Percentiles rank a stretch among this genome's conserved stretches.
Conservation (phyloP, 2,797 vertebrate species). For the Pipistrellus kuhlii region DNA sequence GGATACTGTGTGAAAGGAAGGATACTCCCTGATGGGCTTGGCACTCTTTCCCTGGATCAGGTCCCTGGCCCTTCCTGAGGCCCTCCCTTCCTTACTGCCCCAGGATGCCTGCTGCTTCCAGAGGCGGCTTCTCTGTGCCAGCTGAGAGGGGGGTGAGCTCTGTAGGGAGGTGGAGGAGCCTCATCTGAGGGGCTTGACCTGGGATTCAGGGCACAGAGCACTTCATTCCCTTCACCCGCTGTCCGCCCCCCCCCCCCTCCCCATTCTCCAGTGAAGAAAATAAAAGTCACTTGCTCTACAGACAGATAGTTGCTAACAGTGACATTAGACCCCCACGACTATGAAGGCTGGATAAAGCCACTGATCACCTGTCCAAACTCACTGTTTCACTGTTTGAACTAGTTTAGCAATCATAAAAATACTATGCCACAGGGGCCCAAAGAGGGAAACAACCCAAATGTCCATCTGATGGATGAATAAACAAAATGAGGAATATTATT, state of each 20-base stretch:
- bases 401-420: not conserved
- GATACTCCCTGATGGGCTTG: not conserved
- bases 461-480: not conserved
- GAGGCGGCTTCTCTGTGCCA: not conserved
- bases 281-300: not conserved
- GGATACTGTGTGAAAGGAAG: not conserved
- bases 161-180: not conserved
- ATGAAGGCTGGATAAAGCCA: not conserved
- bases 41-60: not conserved
- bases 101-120: not conserved
- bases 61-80: constrained; percentile 52
- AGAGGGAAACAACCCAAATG: not conserved
- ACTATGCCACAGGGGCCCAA: not conserved
- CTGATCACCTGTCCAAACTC: not conserved
- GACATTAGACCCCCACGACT: not conserved
- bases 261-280: not conserved
- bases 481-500: not conserved
- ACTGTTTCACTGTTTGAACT: not conserved
- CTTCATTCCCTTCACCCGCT: not conserved
- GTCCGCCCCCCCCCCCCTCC: not conserved
- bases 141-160: not conserved
- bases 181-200: not conserved
- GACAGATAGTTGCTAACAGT: not conserved
- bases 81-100: constrained; percentile 37
- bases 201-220: not conserved